Evolutionary conservation across 2,888 invertebrate genomes (phyloP), one percentile per base, ranked within the genome.

Genomic region (Nymphalis polychloros): DNA sequence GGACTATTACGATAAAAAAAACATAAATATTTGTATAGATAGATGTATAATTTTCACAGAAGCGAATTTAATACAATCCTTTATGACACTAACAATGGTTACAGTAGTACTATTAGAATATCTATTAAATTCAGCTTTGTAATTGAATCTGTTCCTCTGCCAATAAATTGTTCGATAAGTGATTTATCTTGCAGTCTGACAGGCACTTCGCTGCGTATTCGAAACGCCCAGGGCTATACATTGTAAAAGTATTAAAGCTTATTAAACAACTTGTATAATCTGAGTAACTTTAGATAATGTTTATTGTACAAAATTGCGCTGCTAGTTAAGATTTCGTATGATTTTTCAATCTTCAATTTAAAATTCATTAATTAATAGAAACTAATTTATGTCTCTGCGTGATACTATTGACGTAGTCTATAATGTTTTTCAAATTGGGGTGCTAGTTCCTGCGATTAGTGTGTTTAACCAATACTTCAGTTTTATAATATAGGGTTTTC

Each of bases 161-260:
- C 79, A 78, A 80, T 81, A 80, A 81, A 81, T 79, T 77, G 78
- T 78, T 73, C 72, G 64, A 75, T 73, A 75, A 78, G 80, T 81
- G 80, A 81, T 81, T 81, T 81, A 81, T 78, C 74, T 73, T 72
- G 67, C 70, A 69, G 65, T 67, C 76, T 75, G 77, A 76, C 78
- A 78, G 75, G 69, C 74, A 73, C 75, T 74, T 73, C 75, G 74
- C 70, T 72, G 71, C 72, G 72, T 72, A 75, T 77, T 74, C 72
- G 66, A 67, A 67, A 64, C 72, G 71, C 68, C 59, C 69, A 63
- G 53, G 63, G 70, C 68, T 48, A 67, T 67, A 67, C 70, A 73
- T 69, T 64, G 68, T 59, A 55, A 67, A 74, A 72, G 66, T 70
- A 68, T 70, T 70, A 68, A 46, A 52, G 59, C 63, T 67, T 72